These are phyloP conservation scores for Nineta flava DNA, from an alignment of 2,888 invertebrate species.

Conservation along the genomic window DNA sequence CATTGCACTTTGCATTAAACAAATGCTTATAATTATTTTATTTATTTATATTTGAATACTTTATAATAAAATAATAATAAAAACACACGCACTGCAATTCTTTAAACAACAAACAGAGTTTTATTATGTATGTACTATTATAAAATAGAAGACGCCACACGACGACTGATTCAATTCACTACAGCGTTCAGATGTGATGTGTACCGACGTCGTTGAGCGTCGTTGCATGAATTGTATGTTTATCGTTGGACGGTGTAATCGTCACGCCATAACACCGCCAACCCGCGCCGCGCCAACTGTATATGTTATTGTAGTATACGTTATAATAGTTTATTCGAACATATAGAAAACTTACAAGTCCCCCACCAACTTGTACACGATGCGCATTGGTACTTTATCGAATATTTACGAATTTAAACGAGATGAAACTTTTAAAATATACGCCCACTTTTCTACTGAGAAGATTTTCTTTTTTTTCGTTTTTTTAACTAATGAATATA, in stretches of 20 bases:
- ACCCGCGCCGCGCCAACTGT: background rate
- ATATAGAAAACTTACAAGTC: background rate
- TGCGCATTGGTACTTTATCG: no score
- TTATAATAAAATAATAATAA: background rate
- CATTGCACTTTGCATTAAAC: background rate
- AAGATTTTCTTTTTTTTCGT: no score
- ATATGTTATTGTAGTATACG: background rate
- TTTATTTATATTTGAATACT: no score
- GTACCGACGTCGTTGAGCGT: slow-evolving; percentile 1
- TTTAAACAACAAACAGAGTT: background rate
- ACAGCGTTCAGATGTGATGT: background rate
- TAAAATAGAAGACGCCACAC: no score
- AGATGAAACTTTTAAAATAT: no score
- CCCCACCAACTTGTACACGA: no score
- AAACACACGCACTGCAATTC: background rate
- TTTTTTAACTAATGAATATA: no score
- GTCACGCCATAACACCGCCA: background rate
- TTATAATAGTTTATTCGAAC: background rate
- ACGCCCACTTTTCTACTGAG: no score
- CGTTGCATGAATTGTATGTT: background rate
- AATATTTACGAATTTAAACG: no score
- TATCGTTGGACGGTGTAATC: background rate
- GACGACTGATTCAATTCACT: no score
- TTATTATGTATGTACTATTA: background rate
- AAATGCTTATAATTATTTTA: no score